Evolutionary conservation across 1,140 invertebrate genomes (phyloP), one percentile per base, ranked within the genome.

Genomic region (Cydia splendana): DNA sequence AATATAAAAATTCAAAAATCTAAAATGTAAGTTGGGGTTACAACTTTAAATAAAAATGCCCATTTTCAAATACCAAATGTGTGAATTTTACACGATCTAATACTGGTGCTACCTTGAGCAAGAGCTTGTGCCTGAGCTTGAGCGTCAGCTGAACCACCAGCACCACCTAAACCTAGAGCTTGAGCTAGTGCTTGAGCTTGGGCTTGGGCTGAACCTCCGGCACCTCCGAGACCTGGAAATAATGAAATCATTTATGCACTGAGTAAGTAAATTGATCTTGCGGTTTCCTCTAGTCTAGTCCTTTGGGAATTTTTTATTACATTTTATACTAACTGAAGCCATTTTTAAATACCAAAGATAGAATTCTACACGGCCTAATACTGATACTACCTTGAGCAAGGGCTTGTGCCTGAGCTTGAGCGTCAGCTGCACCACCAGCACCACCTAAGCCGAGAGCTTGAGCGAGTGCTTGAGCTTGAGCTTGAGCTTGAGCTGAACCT

Each of bases 401-500:
- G 20, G 71, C 75, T 75, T 78, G 77, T 34, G 81, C 82, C 42
- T 75, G 74, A 15, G 81, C 67, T 13, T 77, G 18, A 62, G 53
- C 53, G 53, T 20, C n/a, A 53, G 51, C 18, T 3, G 30, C 13
- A 53, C 65, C 57, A 9, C 69, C 75, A 34, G 34, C 34, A 34
- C 34, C 34, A 34, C 34, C 34, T 9, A 42, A 51, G 3, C 28
- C 65, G 53, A 71, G n/a, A 15, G 69, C 77, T 73, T 77, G 71
- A n/a, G 78, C 75, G 75, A 77, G 77, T 20, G 81, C 81, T 53
- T 74, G 71, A n/a, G 80, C 65, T 15, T 77, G 71, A n/a, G 80
- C 65, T 15, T 77, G 45, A 48, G 45, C 45, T 48, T 48, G 45
- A 48, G 45, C 45, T 48, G 45, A 48, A 48, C 48, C 48, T 4